phyloP scores from a whole-genome alignment of 2,113 vertebrate genomes.

The Malurus alboscapulatus region DNA sequence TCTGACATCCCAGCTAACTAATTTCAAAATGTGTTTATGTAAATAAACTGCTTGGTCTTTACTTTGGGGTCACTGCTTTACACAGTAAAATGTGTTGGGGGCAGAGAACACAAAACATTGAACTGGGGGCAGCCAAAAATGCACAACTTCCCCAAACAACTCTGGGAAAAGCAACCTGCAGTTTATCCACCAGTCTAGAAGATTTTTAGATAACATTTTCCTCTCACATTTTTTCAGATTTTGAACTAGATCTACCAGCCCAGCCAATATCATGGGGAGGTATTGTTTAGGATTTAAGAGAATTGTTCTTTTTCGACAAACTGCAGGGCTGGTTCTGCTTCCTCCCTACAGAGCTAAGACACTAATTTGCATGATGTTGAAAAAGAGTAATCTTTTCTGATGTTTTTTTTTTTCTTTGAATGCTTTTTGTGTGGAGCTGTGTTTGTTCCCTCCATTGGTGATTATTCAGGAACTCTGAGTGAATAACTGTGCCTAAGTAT shows the following conservation, averaged over 20 bases:
- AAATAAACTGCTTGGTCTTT: not conserved
- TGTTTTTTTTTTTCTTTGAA: constrained; percentile 28
- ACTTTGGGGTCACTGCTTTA: not conserved
- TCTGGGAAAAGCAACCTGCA: not conserved
- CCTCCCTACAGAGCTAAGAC: constrained; percentile 18
- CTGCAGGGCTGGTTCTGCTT: not conserved
- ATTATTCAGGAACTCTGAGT: not conserved
- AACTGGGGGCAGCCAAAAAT: not conserved
- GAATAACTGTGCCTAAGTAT: not conserved
- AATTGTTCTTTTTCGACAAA: not conserved
- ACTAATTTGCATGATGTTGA: constrained; percentile 16
- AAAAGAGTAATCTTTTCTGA: constrained; percentile 18
- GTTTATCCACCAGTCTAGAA: not conserved
- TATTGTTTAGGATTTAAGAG: not conserved
- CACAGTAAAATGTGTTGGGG: not conserved
- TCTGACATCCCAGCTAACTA: not conserved
- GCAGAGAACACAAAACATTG: not conserved
- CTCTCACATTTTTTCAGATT: not conserved
- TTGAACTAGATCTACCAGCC: not conserved
- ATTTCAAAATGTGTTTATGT: not conserved
- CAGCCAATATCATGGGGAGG: not conserved
- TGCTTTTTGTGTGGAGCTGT: not conserved
- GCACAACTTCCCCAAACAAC: not conserved
- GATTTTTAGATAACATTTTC: not conserved
- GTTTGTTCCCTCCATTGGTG: not conserved